Evolutionary conservation across 2,888 invertebrate species (phyloP).

Genomic region (Drosophila parthenogenetica): DNA sequence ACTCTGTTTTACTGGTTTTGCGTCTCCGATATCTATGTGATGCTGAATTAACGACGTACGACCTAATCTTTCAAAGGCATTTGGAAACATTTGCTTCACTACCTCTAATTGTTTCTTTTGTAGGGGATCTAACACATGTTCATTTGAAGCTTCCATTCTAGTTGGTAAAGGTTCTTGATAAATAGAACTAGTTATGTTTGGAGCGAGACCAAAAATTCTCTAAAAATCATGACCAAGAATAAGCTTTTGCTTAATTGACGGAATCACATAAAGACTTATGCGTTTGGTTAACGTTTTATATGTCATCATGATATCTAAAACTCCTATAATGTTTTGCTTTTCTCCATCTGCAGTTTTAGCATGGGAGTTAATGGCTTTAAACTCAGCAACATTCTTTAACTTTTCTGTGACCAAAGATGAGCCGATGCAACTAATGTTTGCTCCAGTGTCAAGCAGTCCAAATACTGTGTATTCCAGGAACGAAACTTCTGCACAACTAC

Average conservation of each 20-base stretch:
- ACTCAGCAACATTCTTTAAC: background rate
- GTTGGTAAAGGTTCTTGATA: background rate
- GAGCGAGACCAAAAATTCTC: no score
- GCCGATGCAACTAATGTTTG: constrained; percentile 5
- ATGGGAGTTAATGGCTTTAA: background rate
- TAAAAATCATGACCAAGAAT: background rate
- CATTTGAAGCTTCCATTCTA: background rate
- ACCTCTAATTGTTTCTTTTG: background rate
- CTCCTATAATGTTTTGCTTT: background rate
- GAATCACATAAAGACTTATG: background rate
- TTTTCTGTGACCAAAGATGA: background rate
- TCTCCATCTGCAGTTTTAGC: background rate
- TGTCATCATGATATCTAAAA: background rate
- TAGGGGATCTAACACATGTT: background rate
- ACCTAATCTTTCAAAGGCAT: background rate
- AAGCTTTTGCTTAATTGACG: background rate
- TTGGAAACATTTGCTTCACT: constrained; percentile 2
- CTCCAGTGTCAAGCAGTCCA: background rate
- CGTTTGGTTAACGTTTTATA: background rate
- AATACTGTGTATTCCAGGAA: background rate
- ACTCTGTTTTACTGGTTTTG: background rate
- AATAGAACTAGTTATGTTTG: background rate
- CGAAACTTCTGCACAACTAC: background rate
- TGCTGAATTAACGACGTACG: background rate
- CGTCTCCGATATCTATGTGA: constrained; percentile 2